Conservation (phyloP, 2,888 invertebrate genomes). For the Diogma glabrata region DNA sequence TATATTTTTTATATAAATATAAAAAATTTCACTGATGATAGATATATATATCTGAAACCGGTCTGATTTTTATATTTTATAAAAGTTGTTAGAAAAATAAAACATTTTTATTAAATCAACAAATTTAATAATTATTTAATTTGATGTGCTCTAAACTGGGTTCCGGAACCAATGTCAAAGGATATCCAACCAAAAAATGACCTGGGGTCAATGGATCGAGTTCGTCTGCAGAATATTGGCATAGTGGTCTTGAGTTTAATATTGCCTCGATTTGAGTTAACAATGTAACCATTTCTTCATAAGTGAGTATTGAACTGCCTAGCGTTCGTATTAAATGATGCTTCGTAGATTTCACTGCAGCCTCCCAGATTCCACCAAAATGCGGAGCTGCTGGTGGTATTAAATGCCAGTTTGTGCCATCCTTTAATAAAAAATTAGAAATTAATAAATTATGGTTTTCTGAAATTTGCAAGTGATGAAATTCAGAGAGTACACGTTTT, state of each 20-base stretch:
- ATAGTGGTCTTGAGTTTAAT: not conserved
- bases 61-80: no score
- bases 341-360: not conserved
- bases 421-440: no score
- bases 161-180: slow-evolving; percentile 17
- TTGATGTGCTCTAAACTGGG: slow-evolving; percentile 17
- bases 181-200: not conserved
- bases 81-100: no score
- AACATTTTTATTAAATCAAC: no score
- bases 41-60: no score
- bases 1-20: no score
- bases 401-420: no score
- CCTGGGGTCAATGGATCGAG: not conserved
- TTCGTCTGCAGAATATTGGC: not conserved
- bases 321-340: not conserved
- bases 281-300: not conserved
- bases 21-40: no score
- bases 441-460: not conserved
- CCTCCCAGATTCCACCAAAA: not conserved
- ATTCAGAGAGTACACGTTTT: slow-evolving; percentile 6
- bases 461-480: no score
- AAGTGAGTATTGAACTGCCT: not conserved
- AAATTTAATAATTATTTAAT: no score
- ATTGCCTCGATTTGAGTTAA: not conserved
- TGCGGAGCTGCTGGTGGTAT: not conserved